Base-by-base conservation (phyloP, 2,888 invertebrate genomes). In the Himalopsyche tibetana region DNA sequence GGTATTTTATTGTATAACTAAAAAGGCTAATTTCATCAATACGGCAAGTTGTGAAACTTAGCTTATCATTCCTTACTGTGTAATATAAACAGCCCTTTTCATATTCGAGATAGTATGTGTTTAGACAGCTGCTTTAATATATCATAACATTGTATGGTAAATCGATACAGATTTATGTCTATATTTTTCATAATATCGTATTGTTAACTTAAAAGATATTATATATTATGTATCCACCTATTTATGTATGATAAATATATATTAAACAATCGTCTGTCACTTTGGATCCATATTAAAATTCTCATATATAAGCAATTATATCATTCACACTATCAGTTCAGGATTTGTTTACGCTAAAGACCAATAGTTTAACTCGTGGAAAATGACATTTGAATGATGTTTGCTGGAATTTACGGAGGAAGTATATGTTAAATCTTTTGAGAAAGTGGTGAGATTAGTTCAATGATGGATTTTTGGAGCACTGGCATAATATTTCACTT, bases 171-270 rank as follows among this genome's bases (percentile, higher is more conserved):
- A 80, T 45, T 42, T 45, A 42, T 80, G 80, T 80, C 80, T 80
- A 80, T 80, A 80, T 80, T 80, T 80, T 80, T 80, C 80, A 80
- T 28, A 19, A 19, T 80, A 80, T 45, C 51, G 45, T 80, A 28
- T 51, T 80, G 45, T 80, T 80, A 80, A 80, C 42, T 42, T 51
- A 42, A 80, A 45, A 80, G 40, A 42, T 42, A 38, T 74, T 74
- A 74, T 80, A 80, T 80, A 80, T 45, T 42, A 69, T 69, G 69
- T 69, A 69, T 69, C 69, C 81, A 63, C 81, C 51, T 82, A 85
- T 85, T 82, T 85, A 85, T 55, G 56, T 80, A 56, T 36, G 15
- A 74, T 74, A 12, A 15, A 74, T 74, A 74, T 74, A 38, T 74
- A 36, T 38, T 74, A 74, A 36, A 12, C 36, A 74, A 74, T 12